Evolutionary conservation across 2,888 invertebrate genomes (phyloP), one percentile per base, ranked within the genome.

Genomic region (Polia nebulosa): DNA sequence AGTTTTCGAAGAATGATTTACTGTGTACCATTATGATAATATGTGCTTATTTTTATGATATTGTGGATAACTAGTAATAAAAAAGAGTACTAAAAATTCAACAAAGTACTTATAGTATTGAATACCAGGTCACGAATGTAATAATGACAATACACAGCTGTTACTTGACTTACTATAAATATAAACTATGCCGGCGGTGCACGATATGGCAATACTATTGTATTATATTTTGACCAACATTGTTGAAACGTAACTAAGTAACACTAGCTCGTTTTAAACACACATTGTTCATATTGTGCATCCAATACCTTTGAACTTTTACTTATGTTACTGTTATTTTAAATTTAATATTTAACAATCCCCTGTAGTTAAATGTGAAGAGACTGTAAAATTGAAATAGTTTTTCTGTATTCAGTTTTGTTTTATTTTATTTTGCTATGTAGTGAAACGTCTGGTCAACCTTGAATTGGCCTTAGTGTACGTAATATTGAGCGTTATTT

Each of bases 251-350:
- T 55, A 53, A 72, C 60, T 64, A 39, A 67, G 70, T 60, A 60
- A 66, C 27, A 56, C 39, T 36, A 66, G 64, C 51, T 65, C 61
- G 70, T 70, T 58, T 59, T 72, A 39, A 60, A 68, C 58, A 68
- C 27, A 68, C 65, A 76, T 78, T 82, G 85, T 74, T 62, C 72
- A 73, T 78, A 84, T 87, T 87, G 87, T 87, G 87, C 82, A 84
- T 82, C 72, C 55, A 66, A 72, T 76, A 72, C 52, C 72, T 76
- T 84, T 87, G 88, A 88, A 87, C 89, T 88, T 86, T 86, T 88
- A 85, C 86, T 84, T 78, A 72, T 78, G 76, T 83, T 83, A 56
- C 68, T 60, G 9, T 36, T 52, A 41, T 41, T 47, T 56, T 2
- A 15, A 56, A 60, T 49, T 20, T 13, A 61, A 55, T 64, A 9